phyloP scores from a whole-genome alignment of 2,797 vertebrate species.

The Poecilia gillii region DNA sequence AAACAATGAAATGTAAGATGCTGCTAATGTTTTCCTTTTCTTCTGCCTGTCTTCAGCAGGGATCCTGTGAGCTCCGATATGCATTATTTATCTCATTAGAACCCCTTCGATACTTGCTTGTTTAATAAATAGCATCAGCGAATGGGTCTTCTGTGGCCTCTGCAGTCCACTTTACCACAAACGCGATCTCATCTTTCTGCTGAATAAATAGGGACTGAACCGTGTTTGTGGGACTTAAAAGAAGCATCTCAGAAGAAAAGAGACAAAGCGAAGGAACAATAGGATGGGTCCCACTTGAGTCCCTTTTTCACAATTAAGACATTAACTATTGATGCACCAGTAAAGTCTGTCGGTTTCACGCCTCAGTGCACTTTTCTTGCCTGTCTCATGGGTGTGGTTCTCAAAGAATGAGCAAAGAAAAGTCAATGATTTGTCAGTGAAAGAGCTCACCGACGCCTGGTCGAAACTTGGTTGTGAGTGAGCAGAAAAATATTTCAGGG shows the following conservation, averaged over 20 bases:
- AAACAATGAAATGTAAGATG: background rate
- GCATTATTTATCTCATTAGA: conserved; percentile 11
- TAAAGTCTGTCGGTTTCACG: conserved; percentile 15
- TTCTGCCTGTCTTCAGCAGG: background rate
- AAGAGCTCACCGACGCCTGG: conserved; percentile 13
- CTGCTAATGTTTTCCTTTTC: background rate
- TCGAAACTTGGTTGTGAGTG: background rate
- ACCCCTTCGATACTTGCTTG: conserved; percentile 26
- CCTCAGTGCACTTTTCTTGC: conserved; percentile 25
- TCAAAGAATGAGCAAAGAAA: background rate
- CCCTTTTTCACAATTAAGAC: conserved; percentile 39
- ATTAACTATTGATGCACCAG: conserved; percentile 60
- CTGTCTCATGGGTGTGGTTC: conserved; percentile 37
- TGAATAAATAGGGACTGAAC: conserved; percentile 49
- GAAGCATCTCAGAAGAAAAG: conserved; percentile 12
- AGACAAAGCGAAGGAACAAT: conserved; percentile 6
- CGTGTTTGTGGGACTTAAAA: conserved; percentile 30
- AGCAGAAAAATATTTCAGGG: background rate
- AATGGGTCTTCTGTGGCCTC: conserved; percentile 47
- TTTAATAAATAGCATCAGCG: conserved; percentile 48
- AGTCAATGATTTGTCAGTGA: conserved; percentile 35
- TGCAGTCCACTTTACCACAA: conserved; percentile 46
- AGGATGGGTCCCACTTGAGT: conserved; percentile 8
- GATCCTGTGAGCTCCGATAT: background rate
- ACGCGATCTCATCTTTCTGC: conserved; percentile 47